A percentile compares a stretch with the other conserved stretches of the same genome.
phyloP scores from a whole-genome alignment of 1,140 invertebrate genomes.

The Drosophila punjabiensis region DNA sequence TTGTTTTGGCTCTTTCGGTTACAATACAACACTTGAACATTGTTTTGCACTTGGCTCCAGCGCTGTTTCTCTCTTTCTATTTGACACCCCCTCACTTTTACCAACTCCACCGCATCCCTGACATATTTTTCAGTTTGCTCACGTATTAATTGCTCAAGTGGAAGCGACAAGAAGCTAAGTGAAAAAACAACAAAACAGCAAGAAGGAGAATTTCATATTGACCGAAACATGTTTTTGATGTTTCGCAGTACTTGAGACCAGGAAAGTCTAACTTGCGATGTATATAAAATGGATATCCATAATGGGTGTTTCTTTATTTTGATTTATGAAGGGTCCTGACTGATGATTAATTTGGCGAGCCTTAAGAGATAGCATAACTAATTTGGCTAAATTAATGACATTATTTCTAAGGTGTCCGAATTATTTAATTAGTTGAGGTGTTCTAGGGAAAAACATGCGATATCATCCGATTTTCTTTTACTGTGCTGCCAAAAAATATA shows the following conservation, averaged over 20 bases:
- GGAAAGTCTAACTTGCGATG: constrained; percentile 21
- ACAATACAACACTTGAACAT: constrained; percentile 72
- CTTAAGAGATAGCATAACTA: constrained; percentile 13
- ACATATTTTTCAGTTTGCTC: constrained; percentile 79
- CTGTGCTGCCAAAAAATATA: not conserved
- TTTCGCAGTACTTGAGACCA: constrained; percentile 50
- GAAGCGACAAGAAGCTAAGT: constrained; percentile 68
- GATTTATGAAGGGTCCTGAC: constrained; percentile 57
- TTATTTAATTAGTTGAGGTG: constrained; percentile 31
- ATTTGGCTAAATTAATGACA: constrained; percentile 36
- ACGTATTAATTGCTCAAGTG: constrained; percentile 82
- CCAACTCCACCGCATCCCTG: constrained; percentile 29
- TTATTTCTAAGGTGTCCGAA: constrained; percentile 25
- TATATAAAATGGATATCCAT: constrained; percentile 48
- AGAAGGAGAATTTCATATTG: constrained; percentile 54
- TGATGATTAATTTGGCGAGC: constrained; percentile 26
- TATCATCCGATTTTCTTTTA: constrained; percentile 5
- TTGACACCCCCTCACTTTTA: constrained; percentile 3
- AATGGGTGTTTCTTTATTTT: constrained; percentile 46
- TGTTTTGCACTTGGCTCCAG: constrained; percentile 75
- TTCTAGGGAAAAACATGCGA: not conserved
- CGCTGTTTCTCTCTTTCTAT: constrained; percentile 22
- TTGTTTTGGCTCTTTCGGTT: constrained; percentile 32
- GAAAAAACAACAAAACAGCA: constrained; percentile 30
- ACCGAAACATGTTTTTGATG: constrained; percentile 77